Evolutionary conservation across 2,113 vertebrate species (phyloP), one percentile per base, ranked within the genome.

Genomic region (Microcebus tavaratra): DNA sequence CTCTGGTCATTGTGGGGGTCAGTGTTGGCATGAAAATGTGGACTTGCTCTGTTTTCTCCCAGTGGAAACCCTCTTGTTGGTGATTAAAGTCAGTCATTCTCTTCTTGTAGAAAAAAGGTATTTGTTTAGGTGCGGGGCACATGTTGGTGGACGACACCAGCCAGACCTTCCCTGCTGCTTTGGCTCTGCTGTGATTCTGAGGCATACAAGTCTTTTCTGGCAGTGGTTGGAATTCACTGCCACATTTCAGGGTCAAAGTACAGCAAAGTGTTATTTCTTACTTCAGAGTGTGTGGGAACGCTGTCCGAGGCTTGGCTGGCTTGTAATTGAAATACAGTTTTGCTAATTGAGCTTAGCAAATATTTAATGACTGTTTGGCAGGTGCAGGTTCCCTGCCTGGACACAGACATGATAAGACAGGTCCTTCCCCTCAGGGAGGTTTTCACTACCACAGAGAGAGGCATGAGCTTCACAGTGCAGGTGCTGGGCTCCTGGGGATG

Each of bases 71-170:
- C n/a, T 78, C n/a, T 42, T 20, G 25, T 21, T 31, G n/a, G 31
- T 36, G 59, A 67, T 20, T 55, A 57, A 34, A 73, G 55, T 45
- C 31, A 3, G 42, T 34, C 48, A 20, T n/a, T 70, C 27, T 8
- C 31, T 36, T 50, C 45, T 59, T 34, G 34, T 8, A 34, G 6
- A 15, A 57, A 36, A 15, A 23, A 55, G 18, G 4, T 27, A 10
- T 18, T 8, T 18, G 23, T 55, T 2, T 27, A 45, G 39, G 85
- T 12, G 27, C 31, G 39, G 21, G 9, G 63, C 27, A 34, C 4
- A 2, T 0, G 6, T 61, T 39, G 5, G 68, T 2, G 3, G 7
- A 2, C 2, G 8, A 8, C 5, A 8, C 23, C 0, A 3, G 10
- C 21, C 1, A 50, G 4, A 14, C 17, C 12, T 67, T 36, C 27